These are phyloP conservation scores for Notodonta ziczac DNA, from an alignment of 2,888 invertebrate genomes.

Conservation along the genomic window DNA sequence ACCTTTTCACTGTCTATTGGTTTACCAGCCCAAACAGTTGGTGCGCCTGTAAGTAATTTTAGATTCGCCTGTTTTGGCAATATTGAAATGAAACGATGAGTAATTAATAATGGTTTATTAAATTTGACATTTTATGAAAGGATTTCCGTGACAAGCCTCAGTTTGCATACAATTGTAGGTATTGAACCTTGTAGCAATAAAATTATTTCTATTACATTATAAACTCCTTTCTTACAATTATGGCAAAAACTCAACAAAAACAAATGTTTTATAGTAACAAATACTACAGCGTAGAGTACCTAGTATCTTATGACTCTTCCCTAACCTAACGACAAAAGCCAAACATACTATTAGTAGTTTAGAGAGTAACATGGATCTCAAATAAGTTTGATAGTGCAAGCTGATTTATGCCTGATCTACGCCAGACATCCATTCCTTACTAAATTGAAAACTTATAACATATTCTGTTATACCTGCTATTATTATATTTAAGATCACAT, in stretches of 20 bases:
- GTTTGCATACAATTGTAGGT: conserved; percentile 73
- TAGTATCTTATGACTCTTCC: conserved; percentile 66
- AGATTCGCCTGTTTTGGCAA: neutral
- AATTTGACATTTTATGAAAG: conserved; percentile 83
- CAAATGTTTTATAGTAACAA: conserved; percentile 74
- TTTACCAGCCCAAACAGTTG: no score
- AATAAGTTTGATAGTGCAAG: conserved; percentile 36
- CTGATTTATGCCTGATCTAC: conserved; percentile 30
- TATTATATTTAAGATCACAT: conserved; percentile 62
- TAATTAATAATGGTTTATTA: conserved; percentile 78
- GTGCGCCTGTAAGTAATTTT: no score
- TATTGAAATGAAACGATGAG: conserved; percentile 35
- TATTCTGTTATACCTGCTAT: conserved; percentile 36
- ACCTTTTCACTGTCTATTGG: no score
- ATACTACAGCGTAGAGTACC: conserved; percentile 69
- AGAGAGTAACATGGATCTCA: conserved; percentile 52
- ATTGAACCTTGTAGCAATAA: conserved; percentile 77
- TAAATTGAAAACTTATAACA: conserved; percentile 31
- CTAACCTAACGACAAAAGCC: conserved; percentile 83
- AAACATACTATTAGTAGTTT: conserved; percentile 67
- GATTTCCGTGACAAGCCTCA: conserved; percentile 81
- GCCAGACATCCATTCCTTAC: conserved; percentile 11
- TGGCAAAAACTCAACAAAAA: conserved; percentile 82
- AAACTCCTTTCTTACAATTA: conserved; percentile 78
- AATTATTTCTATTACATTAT: conserved; percentile 60